Conservation (phyloP, 2,797 vertebrate genomes). For the Alosa sapidissima region DNA sequence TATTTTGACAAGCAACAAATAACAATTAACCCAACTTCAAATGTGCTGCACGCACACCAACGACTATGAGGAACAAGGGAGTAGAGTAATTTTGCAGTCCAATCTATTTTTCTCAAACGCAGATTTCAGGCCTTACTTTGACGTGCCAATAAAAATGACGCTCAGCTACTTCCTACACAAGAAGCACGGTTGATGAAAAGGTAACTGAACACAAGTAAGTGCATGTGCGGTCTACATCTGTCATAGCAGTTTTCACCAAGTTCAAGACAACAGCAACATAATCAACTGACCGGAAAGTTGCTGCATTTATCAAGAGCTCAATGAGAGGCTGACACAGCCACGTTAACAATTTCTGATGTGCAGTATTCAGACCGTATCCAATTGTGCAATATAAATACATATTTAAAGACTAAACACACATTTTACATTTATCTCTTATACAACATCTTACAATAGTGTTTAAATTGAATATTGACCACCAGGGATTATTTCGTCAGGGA, state of each 20-base stretch:
- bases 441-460: too few species aligned
- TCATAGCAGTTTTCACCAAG: neutral
- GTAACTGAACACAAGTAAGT: neutral
- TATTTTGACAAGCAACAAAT: neutral
- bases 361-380: too few species aligned
- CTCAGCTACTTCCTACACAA: neutral
- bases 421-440: too few species aligned
- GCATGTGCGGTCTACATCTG: neutral
- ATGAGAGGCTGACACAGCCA: too few species aligned
- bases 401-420: too few species aligned
- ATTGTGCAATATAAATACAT: too few species aligned
- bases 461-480: too few species aligned
- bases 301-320: too few species aligned
- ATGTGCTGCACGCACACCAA: neutral
- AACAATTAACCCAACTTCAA: neutral
- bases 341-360: too few species aligned
- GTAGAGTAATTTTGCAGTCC: neutral
- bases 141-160: neutral
- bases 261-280: too few species aligned
- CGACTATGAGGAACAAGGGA: neutral
- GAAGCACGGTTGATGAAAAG: neutral
- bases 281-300: too few species aligned
- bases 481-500: too few species aligned
- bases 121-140: neutral
- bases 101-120: neutral